Evolutionary conservation across 1,140 invertebrate genomes (phyloP), one percentile per base, ranked within the genome.

Genomic region (Tetragnatha versicolor): DNA sequence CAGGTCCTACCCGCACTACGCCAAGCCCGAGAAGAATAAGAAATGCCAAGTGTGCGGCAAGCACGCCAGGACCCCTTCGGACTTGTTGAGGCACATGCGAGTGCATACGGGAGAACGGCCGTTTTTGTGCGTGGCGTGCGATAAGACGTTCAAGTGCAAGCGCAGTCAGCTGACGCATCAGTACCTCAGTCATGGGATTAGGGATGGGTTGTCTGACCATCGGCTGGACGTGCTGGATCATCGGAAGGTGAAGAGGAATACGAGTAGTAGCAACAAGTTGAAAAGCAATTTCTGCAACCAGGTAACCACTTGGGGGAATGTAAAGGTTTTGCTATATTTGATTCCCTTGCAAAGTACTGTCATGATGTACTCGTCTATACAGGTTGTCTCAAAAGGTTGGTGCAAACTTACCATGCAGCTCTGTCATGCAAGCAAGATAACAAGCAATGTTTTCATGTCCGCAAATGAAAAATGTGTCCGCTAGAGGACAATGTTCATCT

Each of bases 31-130:
- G 42, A 72, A 72, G 29, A 72, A 79, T 72, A 70, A 72, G 25
- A 86, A 87, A 70, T 91, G 90, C 84, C 84, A 84, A 55, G 85
- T 87, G 78, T 90, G 89, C 81, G 80, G 85, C 3, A 91, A 90
- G 81, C 83, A 84, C 22, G 90, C 90, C 81, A 84, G 87, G 79
- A 90, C 90, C 82, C 87, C 88, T 6, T 90, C 88, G 79, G 88
- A 90, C 75, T 82, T 91, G 37, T 84, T 87, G 66, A 83, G 90
- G 17, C 91, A 92, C 82, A 85, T 93, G 84, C 88, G 93, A 10
- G 92, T 94, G 80, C 93, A 94, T 81, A 93, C 92, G 0, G 93
- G 92, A 27, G 92, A 93, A 83, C 93, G 93, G 82, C 92, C 93
- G 0, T 92, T 93, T 31, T 47, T 49, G n/a, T 80, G 79, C 42